Evolutionary conservation across 2,797 vertebrate genomes (phyloP).

Genomic region (Oophaga sylvatica): DNA sequence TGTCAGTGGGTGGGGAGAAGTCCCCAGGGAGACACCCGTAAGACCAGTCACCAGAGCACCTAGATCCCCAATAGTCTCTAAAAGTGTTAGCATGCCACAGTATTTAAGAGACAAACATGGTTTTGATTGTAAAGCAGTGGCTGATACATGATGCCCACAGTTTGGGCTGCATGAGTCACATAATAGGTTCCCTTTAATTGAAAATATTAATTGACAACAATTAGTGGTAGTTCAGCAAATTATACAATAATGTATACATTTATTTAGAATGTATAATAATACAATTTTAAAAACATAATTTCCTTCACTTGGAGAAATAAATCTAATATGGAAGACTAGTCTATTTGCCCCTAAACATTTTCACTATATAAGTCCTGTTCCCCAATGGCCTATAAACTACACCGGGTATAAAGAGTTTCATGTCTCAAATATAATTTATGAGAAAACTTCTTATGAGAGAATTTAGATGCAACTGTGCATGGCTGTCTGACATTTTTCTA

Average conservation of each 20-base stretch:
- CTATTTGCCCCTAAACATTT: neutral
- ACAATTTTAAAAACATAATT: neutral
- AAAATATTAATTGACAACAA: neutral
- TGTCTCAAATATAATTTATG: slow-evolving; percentile 42
- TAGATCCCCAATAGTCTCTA: too few relatives aligned
- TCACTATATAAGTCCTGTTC: neutral
- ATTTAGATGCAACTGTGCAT: slow-evolving; percentile 77
- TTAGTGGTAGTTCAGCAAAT: neutral
- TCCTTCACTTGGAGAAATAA: neutral
- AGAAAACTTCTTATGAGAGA: slow-evolving; percentile 53
- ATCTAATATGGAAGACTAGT: neutral
- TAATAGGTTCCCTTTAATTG: neutral
- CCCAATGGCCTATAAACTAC: neutral
- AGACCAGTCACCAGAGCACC: too few relatives aligned
- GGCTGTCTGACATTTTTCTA: slow-evolving; percentile 75
- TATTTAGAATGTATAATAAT: neutral
- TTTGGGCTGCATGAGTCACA: too few relatives aligned
- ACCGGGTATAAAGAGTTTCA: neutral
- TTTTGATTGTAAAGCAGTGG: too few relatives aligned
- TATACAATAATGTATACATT: neutral
- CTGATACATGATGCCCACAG: too few relatives aligned
- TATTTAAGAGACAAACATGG: too few relatives aligned
- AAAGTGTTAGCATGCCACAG: too few relatives aligned
- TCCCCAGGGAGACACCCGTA: too few relatives aligned
- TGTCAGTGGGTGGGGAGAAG: too few relatives aligned